Evolutionary conservation across 2,888 invertebrate genomes (phyloP), one percentile per base, ranked within the genome.

Genomic region (Aelia acuminata): DNA sequence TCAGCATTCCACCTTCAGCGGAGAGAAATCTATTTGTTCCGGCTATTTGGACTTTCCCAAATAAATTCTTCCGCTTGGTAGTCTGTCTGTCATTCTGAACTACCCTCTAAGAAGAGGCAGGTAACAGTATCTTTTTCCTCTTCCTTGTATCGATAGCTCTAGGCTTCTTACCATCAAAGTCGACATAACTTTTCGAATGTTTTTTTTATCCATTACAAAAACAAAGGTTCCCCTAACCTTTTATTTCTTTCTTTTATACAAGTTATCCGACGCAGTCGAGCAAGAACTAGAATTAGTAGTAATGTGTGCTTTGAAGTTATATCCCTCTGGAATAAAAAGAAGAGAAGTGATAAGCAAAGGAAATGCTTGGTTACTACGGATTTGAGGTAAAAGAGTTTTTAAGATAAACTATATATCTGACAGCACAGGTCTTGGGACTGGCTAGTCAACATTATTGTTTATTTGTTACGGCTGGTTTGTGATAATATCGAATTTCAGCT

Each of bases 11-110:
- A 35, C 63, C 63, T 18, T 70, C 63, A 70, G 18, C 63, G 35
- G 63, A 70, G 63, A 70, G 63, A 70, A 70, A 70, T 70, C 63
- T 70, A 70, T 80, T 80, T 47, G 80, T 80, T 80, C 80, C 80
- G 80, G 43, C 80, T 47, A 39, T 80, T 43, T 80, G 13, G 43
- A 80, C 80, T 80, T 80, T 80, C 80, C 80, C 43, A 80, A 80
- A 80, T 80, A 80, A 80, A 80, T 80, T 80, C 80, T 80, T 39
- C 80, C 43, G 22, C n/a, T 39, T 70, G 63, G 63, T 70, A 70
- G 63, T 70, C 63, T 35, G 31, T 70, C 31, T 20, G 63, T 70
- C 63, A 70, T 70, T 35, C 63, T 70, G 63, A n/a, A 70, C 63
- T 70, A 20, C 35, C 4, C 20, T 35, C n/a, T n/a, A n/a, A 1